Percentiles rank a stretch among this genome's conserved stretches.
phyloP scores from a whole-genome alignment of 2,113 vertebrate species.

The Cottus gobio region DNA sequence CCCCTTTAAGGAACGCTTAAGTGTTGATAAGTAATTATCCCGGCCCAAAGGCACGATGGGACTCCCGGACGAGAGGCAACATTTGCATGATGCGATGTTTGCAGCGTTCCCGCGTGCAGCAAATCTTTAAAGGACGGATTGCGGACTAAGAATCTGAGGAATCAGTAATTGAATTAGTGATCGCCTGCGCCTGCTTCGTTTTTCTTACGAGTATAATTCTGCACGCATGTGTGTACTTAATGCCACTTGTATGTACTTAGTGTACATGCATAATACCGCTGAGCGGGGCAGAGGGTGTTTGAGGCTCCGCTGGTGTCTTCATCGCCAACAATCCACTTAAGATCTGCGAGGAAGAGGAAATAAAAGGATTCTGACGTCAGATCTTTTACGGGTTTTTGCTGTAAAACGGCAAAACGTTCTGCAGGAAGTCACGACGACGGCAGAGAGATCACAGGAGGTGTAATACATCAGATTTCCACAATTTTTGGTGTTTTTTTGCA shows the following conservation, averaged over 20 bases:
- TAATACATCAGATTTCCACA: not conserved
- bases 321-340: constrained; percentile 64
- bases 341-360: constrained; percentile 17
- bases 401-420: too few species aligned
- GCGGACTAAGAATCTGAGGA: constrained; percentile 55
- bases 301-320: constrained; percentile 27
- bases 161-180: constrained; percentile 79
- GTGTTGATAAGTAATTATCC: constrained; percentile 81
- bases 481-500: too few species aligned
- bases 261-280: constrained; percentile 57
- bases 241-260: constrained; percentile 48
- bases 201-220: constrained; percentile 1
- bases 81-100: constrained; percentile 72
- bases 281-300: constrained; percentile 53
- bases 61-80: constrained; percentile 64
- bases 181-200: constrained; percentile 52
- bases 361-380: not conserved
- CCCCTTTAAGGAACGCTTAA: constrained; percentile 72
- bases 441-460: too few species aligned
- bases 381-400: not conserved
- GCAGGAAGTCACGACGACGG: not conserved
- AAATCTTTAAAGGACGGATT: constrained; percentile 77
- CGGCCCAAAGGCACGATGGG: constrained; percentile 77
- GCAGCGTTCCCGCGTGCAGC: constrained; percentile 31
- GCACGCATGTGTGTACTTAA: constrained; percentile 47